A percentile compares a stretch with the other conserved stretches of the same genome.
phyloP scores from a whole-genome alignment of 1,140 invertebrate genomes.

The Drosophila nigromelanica region DNA sequence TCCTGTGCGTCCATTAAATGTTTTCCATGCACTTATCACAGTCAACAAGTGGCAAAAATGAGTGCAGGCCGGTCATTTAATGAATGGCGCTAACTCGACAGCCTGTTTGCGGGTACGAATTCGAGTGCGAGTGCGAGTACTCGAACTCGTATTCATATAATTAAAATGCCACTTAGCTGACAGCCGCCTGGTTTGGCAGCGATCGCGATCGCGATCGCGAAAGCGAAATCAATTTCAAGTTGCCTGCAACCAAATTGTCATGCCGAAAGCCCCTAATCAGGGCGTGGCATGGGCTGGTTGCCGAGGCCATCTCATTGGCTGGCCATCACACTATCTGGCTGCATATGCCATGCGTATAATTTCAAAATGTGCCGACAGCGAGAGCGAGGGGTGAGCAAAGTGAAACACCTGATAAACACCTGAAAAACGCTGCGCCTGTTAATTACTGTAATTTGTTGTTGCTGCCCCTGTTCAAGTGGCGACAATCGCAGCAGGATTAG shows the following conservation, averaged over 20 bases:
- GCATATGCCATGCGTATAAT: constrained; percentile 23
- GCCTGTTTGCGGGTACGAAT: constrained; percentile 3
- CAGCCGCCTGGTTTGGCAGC: constrained; percentile 6
- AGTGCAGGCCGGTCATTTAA: constrained; percentile 28
- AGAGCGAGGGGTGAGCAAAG: background rate
- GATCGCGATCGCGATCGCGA: background rate
- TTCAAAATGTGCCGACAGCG: background rate
- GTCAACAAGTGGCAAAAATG: constrained; percentile 24
- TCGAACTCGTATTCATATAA: constrained; percentile 41
- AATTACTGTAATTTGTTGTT: constrained; percentile 69
- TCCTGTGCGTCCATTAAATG: constrained; percentile 29
- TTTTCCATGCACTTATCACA: constrained; percentile 30
- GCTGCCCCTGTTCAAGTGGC: constrained; percentile 35
- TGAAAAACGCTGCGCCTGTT: constrained; percentile 49
- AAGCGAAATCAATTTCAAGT: constrained; percentile 63
- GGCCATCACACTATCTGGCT: constrained; percentile 45
- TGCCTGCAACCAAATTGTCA: constrained; percentile 65
- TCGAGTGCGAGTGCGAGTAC: constrained; percentile 10
- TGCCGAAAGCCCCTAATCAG: constrained; percentile 44
- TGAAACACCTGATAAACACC: constrained; percentile 62
- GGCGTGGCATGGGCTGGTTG: constrained; percentile 27
- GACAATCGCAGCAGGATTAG: constrained; percentile 67
- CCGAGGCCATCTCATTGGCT: constrained; percentile 52
- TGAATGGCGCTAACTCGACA: constrained; percentile 40
- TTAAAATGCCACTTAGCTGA: constrained; percentile 52